Evolutionary conservation across 2,797 vertebrate species (phyloP).

Genomic region (Mormyrus hasselquistii): DNA sequence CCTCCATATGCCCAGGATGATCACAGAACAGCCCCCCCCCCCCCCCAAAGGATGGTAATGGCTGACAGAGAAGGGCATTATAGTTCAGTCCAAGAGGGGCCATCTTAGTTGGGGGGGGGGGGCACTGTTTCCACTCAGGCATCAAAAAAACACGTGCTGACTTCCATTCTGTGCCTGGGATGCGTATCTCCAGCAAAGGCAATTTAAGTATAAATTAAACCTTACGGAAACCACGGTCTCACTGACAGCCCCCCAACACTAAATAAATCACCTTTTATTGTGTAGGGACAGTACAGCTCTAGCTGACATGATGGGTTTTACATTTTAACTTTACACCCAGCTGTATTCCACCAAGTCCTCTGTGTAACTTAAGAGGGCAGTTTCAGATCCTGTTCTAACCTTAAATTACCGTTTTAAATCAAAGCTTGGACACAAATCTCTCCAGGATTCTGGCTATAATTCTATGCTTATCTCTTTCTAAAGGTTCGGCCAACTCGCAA

Average conservation of each 20-base stretch:
- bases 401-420: slow-evolving; percentile 59
- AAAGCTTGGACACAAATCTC: slow-evolving; percentile 40
- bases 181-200: neutral
- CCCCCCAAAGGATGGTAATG: slow-evolving; percentile 54
- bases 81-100: slow-evolving; percentile 29
- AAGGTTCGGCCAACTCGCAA: neutral
- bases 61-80: slow-evolving; percentile 56
- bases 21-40: slow-evolving; percentile 64
- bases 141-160: neutral
- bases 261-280: slow-evolving; percentile 64
- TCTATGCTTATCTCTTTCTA: slow-evolving; percentile 26
- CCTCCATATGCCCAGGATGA: slow-evolving; percentile 57
- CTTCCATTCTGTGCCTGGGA: neutral
- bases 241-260: slow-evolving; percentile 17
- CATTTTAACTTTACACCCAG: slow-evolving; percentile 58
- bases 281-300: slow-evolving; percentile 46
- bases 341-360: slow-evolving; percentile 4
- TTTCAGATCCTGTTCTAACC: slow-evolving; percentile 44
- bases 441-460: slow-evolving; percentile 44
- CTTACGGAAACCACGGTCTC: slow-evolving; percentile 41
- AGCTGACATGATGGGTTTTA: slow-evolving; percentile 58
- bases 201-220: slow-evolving; percentile 68
- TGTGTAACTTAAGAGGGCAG: slow-evolving; percentile 41
- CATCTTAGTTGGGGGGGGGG: slow-evolving; percentile 22
- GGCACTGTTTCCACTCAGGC: neutral